A percentile compares a stretch with the other conserved stretches of the same genome.
phyloP scores from a whole-genome alignment of 2,113 vertebrate genomes.

The Seriola quinqueradiata region DNA sequence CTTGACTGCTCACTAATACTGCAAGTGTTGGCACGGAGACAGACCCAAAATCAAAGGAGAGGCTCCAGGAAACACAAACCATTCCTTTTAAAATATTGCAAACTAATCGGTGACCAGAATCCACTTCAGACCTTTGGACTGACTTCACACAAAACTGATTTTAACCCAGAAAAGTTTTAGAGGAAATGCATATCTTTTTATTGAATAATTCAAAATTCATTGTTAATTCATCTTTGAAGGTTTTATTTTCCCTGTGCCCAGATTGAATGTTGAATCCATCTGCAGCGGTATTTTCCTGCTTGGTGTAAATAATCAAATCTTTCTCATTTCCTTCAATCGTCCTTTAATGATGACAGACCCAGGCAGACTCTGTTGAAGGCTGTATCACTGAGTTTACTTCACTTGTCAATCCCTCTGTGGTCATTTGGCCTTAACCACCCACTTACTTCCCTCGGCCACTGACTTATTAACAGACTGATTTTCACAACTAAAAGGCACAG shows the following conservation, averaged over 20 bases:
- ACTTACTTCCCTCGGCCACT: neutral
- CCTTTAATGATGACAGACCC: neutral
- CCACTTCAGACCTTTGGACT: neutral
- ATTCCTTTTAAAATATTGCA: neutral
- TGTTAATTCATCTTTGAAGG: neutral
- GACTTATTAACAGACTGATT: neutral
- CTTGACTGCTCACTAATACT: neutral
- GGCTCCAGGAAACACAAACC: neutral
- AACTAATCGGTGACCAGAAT: neutral
- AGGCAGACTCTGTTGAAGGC: neutral
- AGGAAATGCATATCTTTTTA: neutral
- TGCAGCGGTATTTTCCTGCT: neutral
- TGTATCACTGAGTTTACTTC: neutral
- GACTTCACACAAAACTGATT: neutral
- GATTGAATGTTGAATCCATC: neutral
- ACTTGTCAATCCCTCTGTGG: neutral
- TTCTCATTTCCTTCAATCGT: neutral
- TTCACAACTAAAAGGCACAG: neutral
- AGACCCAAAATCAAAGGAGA: neutral
- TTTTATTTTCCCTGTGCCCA: neutral
- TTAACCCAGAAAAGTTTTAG: neutral
- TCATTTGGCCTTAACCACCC: neutral
- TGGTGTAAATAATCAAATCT: neutral
- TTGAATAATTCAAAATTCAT: neutral
- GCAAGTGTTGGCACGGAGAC: neutral